Evolutionary conservation across 2,888 invertebrate species (phyloP).

Genomic region (Gerris lacustris): DNA sequence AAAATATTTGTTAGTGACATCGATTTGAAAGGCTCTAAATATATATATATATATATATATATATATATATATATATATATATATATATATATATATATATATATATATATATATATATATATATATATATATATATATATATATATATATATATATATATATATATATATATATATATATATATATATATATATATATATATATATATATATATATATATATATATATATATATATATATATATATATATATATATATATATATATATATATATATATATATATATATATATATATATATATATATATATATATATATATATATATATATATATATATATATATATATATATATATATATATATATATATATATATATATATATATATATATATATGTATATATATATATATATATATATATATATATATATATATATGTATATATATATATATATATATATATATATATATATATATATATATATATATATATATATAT

Average conservation of each 20-base stretch:
- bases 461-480: not conserved
- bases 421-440: not conserved
- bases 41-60: conserved; percentile 1
- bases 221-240: too few relatives aligned
- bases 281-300: conserved; percentile 1
- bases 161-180: too few relatives aligned
- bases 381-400: not conserved
- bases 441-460: not conserved
- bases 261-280: not conserved
- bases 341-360: conserved; percentile 1
- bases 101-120: too few relatives aligned
- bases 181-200: too few relatives aligned
- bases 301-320: conserved; percentile 1
- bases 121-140: too few relatives aligned
- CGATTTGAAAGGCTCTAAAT: not conserved
- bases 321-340: conserved; percentile 1
- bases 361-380: not conserved
- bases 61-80: conserved; percentile 1
- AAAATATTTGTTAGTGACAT: not conserved
- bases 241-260: too few relatives aligned
- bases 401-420: conserved; percentile 1
- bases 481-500: not conserved
- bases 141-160: too few relatives aligned
- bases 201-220: too few relatives aligned
- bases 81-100: not conserved